Base-by-base conservation (phyloP, 1,140 invertebrate genomes). In the Zaprionus ornatus region DNA sequence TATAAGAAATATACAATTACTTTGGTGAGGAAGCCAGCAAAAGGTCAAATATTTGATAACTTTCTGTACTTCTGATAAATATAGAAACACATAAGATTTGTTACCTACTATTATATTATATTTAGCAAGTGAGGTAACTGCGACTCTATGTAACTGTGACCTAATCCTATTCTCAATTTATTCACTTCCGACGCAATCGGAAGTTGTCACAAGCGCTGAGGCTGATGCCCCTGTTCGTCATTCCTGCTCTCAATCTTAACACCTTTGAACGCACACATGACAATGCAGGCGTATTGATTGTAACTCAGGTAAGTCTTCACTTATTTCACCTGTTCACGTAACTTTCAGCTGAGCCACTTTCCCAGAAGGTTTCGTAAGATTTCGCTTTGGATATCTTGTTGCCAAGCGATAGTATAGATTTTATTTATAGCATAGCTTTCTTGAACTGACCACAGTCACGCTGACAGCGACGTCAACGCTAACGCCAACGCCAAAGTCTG, bases 381-480 rank as follows among this genome's bases (percentile, higher is more conserved):
- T 54, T 52, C 17, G 59, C 35, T 65, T 57, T 35, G 35, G 62
- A 59, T 56, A 35, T 57, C 65, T 88, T 83, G 83, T 87, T 87
- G 80, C 80, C 67, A 87, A 52, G 83, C 70, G 42, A 32, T 55
- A 21, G 60, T 68, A 55, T 71, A 62, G 40, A 57, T 59, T 59
- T 50, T 37, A 63, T 63, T 50, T 56, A 63, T 63, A 64, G 23
- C 37, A 55, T 70, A 57, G 29, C n/a, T 32, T 17, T 29, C 40
- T 79, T 52, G 73, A 83, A 87, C 83, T 87, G 83, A 87, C 83
- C 83, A 87, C 64, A 80, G 83, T 88, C 83, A 87, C 80, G 83
- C 69, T 57, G 63, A 9, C 60, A 19, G 27, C 37, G 25, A 27
- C 32, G 21, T 23, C 21, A 19, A 1, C 25, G 10, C 21, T 15